Evolutionary conservation across 2,113 vertebrate species (phyloP), one percentile per base, ranked within the genome.

Genomic region (Gallinago paraguaiae): DNA sequence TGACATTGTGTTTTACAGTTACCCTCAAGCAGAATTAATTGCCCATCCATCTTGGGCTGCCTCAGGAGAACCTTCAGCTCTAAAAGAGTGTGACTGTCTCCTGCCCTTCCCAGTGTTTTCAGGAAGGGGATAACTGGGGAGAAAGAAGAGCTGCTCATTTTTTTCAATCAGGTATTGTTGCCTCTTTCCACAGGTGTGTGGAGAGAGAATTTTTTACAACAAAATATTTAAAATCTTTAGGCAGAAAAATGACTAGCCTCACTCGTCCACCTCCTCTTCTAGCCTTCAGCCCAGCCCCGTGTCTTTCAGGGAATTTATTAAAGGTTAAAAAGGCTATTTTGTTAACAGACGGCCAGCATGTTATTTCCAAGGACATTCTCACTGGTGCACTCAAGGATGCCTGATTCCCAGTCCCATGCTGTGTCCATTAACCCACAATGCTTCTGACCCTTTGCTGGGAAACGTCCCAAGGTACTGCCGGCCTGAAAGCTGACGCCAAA

Each of bases 401-500:
- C 88, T 84, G 80, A 53, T 95, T 97, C 83, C 77, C 86, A 94
- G 54, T 86, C 88, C 86, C 96, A 93, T 60, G 91, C 96, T 96
- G 95, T 82, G 95, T 92, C 95, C 93, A 92, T 96, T 89, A 96
- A 81, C 65, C 70, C 83, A 39, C 15, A 4, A 30, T 72, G 74
- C 50, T 96, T 77, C 92, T 96, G 96, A 96, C 91, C 93, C 91
- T 94, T 93, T 53, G 41, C 74, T 93, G 83, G 60, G 82, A 92
- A 93, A 93, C 80, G 83, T 95, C 95, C 86, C 69, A 7, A n/a
- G 65, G 53, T 87, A 89, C 63, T 57, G 83, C 77, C 3, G 77
- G 80, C 92, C 86, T 95, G 96, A 96, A 96, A 97, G 69, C 67
- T 57, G 96, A 97, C 0, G 54, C 92, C 86, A 81, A 82, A 79